Percentiles rank a stretch among this genome's conserved stretches.
Conservation (phyloP, 2,888 invertebrate genomes). For the Himalopsyche tibetana region DNA sequence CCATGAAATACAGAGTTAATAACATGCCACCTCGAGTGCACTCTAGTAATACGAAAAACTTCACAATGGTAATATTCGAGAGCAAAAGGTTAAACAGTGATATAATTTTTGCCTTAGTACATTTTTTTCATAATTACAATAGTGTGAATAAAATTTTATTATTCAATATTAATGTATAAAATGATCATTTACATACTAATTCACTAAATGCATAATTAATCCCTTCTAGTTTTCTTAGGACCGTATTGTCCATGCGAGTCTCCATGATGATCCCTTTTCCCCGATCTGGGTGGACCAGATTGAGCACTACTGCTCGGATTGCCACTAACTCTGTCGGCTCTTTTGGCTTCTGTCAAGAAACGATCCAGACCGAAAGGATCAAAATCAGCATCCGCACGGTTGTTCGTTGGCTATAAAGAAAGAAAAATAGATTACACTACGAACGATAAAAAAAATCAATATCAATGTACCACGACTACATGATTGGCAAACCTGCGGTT, state of each 20-base stretch:
- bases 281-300: background rate
- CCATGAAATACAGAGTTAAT: no score
- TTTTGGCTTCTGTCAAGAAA: constrained; percentile 98
- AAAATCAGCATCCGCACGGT: constrained; percentile 74
- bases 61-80: no score
- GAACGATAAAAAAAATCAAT: background rate
- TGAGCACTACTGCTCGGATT: constrained; percentile 59
- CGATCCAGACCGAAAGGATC: constrained; percentile 99
- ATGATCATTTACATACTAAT: no score
- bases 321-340: constrained; percentile 80
- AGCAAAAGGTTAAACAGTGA: no score
- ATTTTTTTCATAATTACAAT: no score
- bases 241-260: constrained; percentile 53
- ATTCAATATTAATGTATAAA: background rate
- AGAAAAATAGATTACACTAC: background rate
- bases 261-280: constrained; percentile 53
- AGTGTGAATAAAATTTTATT: no score
- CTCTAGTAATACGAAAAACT: no score
- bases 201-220: constrained; percentile 43
- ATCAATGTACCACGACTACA: background rate
- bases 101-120: no score
- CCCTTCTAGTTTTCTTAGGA: constrained; percentile 58
- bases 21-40: no score
- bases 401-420: constrained; percentile 50
- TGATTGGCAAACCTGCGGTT: constrained; percentile 65